phyloP scores from a whole-genome alignment of 2,113 vertebrate species.

The Synodontis membranacea region DNA sequence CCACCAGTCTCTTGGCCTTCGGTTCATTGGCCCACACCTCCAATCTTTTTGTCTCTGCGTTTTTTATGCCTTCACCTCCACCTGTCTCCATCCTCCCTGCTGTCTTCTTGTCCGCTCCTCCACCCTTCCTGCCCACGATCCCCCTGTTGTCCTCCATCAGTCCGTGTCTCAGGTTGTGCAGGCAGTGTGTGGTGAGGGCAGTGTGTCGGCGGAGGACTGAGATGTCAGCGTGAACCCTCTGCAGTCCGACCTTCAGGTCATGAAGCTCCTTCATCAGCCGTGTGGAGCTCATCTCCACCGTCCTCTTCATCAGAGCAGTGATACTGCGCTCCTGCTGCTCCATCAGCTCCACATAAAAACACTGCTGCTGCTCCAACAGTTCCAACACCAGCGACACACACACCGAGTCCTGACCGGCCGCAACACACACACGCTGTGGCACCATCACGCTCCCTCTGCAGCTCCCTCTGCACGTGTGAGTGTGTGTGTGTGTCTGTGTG shows the following conservation, averaged over 20 bases:
- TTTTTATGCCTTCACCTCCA: slow-evolving; percentile 46
- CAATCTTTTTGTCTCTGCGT: slow-evolving; percentile 32
- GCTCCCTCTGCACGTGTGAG: neutral
- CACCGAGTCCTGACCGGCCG: slow-evolving; percentile 62
- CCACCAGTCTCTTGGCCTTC: slow-evolving; percentile 70
- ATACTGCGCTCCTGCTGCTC: slow-evolving; percentile 72
- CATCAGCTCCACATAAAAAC: slow-evolving; percentile 67
- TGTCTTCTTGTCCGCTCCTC: slow-evolving; percentile 58
- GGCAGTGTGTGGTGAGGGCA: slow-evolving; percentile 55
- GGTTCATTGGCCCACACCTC: slow-evolving; percentile 55
- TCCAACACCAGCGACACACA: slow-evolving; percentile 65
- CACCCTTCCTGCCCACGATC: slow-evolving; percentile 20
- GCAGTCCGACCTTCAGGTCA: slow-evolving; percentile 64
- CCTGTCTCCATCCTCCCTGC: neutral
- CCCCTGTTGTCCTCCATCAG: slow-evolving; percentile 62
- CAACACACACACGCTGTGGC: slow-evolving; percentile 60
- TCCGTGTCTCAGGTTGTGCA: slow-evolving; percentile 64
- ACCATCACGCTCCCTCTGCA: slow-evolving; percentile 54
- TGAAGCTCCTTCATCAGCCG: slow-evolving; percentile 69
- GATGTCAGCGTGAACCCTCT: slow-evolving; percentile 61
- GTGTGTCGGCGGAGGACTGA: slow-evolving; percentile 61
- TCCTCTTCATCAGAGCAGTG: slow-evolving; percentile 68
- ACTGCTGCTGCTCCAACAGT: slow-evolving; percentile 71
- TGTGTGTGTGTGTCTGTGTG: neutral
- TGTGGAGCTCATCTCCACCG: slow-evolving; percentile 61